A percentile compares a stretch with the other conserved stretches of the same genome.
These are phyloP conservation scores for Sphyrna mokarran DNA, from an alignment of 2,113 vertebrate genomes.

Conservation along the genomic window DNA sequence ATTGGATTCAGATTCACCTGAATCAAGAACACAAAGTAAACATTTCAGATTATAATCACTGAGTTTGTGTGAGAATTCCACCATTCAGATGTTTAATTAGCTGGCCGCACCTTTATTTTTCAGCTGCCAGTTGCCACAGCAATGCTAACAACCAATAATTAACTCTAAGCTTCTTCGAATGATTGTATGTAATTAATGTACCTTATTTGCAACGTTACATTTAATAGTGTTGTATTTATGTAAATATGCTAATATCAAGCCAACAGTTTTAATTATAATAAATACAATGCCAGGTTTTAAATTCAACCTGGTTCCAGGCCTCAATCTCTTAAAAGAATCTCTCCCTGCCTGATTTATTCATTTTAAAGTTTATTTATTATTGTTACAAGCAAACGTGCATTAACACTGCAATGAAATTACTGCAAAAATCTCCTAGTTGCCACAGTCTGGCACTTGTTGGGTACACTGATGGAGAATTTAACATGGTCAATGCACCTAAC, in stretches of 20 bases:
- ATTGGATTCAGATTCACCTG: not conserved
- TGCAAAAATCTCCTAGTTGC: no score
- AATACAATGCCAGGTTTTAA: not conserved
- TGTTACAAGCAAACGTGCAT: no score
- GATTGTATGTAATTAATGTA: slow-evolving; percentile 14
- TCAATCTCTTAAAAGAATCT: not conserved
- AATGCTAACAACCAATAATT: slow-evolving; percentile 28
- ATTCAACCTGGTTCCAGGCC: not conserved
- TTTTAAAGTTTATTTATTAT: not conserved
- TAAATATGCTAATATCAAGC: slow-evolving; percentile 12
- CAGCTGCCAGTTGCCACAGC: not conserved
- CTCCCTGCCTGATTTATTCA: not conserved
- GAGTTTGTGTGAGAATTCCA: not conserved
- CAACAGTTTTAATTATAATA: slow-evolving; percentile 11
- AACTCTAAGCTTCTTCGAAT: not conserved
- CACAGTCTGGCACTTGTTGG: no score
- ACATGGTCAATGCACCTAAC: no score
- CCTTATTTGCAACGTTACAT: slow-evolving; percentile 11
- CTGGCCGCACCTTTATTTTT: not conserved
- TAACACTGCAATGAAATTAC: no score
- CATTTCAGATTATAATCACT: slow-evolving; percentile 11
- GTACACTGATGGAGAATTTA: no score
- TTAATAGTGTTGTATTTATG: not conserved
- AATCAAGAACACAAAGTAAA: slow-evolving; percentile 1
- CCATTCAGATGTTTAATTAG: not conserved